Percentiles rank a stretch among this genome's conserved stretches.
phyloP scores from a whole-genome alignment of 2,797 vertebrate genomes.

The Eulemur mongoz region DNA sequence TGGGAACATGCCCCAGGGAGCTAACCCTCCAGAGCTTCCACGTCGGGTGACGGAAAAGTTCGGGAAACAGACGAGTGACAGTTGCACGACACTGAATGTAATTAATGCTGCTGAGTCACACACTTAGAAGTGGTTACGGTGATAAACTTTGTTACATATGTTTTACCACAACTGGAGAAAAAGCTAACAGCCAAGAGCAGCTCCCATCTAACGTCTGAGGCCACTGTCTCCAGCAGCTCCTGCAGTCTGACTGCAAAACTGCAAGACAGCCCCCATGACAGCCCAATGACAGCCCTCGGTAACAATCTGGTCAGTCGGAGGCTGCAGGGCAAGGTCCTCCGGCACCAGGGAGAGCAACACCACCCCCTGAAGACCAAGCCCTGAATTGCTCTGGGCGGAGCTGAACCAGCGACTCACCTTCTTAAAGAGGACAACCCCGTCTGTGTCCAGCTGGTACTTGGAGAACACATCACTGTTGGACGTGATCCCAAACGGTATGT shows the following conservation, averaged over 20 bases:
- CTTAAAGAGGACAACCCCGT: constrained; percentile 95
- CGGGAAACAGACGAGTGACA: rapidly evolving
- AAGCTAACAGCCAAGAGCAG: not conserved
- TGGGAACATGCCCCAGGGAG: not conserved
- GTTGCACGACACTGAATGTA: rapidly evolving
- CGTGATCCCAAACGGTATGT: constrained; percentile 93
- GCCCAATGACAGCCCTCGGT: no score
- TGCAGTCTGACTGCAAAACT: rapidly evolving
- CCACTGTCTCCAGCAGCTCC: not conserved
- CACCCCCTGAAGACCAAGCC: not conserved
- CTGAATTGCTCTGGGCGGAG: rapidly evolving
- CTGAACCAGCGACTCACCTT: constrained; percentile 88
- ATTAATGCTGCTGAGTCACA: not conserved
- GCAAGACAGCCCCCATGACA: not conserved
- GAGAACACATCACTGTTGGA: constrained; percentile 89
- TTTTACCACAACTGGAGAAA: not conserved
- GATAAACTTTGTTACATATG: rapidly evolving
- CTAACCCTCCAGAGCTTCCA: not conserved
- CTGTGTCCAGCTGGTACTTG: constrained; percentile 92
- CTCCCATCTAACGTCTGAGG: not conserved
- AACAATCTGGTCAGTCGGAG: not conserved
- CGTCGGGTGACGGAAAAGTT: not conserved
- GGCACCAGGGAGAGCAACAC: not conserved
- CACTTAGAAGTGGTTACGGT: rapidly evolving
- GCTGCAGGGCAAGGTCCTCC: not conserved